phyloP scores from a whole-genome alignment of 2,797 vertebrate species.

The Enteromius fasciolatus region DNA sequence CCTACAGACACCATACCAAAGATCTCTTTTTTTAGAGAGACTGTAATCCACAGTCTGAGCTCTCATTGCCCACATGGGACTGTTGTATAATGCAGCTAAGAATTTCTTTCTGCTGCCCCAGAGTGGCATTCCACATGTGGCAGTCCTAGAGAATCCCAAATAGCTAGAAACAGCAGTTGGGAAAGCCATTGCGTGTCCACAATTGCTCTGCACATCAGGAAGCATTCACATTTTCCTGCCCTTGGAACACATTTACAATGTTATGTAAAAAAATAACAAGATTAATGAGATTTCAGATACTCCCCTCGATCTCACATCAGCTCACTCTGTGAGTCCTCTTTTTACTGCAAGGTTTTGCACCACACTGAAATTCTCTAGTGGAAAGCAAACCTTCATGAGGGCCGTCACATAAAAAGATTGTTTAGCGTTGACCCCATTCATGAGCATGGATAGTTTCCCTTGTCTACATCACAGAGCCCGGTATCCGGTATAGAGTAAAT shows the following conservation, averaged over 20 bases:
- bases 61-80: slow-evolving; percentile 63
- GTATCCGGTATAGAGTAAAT: slow-evolving; percentile 45
- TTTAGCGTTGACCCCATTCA: slow-evolving; percentile 41
- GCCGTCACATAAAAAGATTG: slow-evolving; percentile 53
- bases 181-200: slow-evolving; percentile 51
- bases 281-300: slow-evolving; percentile 60
- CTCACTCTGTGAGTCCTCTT: slow-evolving; percentile 29
- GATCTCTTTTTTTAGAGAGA: slow-evolving; percentile 67
- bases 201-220: slow-evolving; percentile 69
- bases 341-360: slow-evolving; percentile 51
- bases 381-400: slow-evolving; percentile 58
- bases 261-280: slow-evolving; percentile 66
- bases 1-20: slow-evolving; percentile 47
- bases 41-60: slow-evolving; percentile 70
- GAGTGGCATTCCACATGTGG: slow-evolving; percentile 62
- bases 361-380: slow-evolving; percentile 53
- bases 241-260: slow-evolving; percentile 65
- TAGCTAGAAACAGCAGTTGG: slow-evolving; percentile 65
- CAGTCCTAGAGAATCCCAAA: slow-evolving; percentile 66
- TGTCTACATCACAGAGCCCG: slow-evolving; percentile 46
- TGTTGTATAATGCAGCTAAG: slow-evolving; percentile 74
- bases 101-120: slow-evolving; percentile 77
- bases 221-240: slow-evolving; percentile 66
- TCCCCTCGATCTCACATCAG: slow-evolving; percentile 55
- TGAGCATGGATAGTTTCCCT: slow-evolving; percentile 42